These are phyloP conservation scores for Rousettus leschenaultii DNA, from an alignment of 2,113 vertebrate genomes.

Conservation along the genomic window DNA sequence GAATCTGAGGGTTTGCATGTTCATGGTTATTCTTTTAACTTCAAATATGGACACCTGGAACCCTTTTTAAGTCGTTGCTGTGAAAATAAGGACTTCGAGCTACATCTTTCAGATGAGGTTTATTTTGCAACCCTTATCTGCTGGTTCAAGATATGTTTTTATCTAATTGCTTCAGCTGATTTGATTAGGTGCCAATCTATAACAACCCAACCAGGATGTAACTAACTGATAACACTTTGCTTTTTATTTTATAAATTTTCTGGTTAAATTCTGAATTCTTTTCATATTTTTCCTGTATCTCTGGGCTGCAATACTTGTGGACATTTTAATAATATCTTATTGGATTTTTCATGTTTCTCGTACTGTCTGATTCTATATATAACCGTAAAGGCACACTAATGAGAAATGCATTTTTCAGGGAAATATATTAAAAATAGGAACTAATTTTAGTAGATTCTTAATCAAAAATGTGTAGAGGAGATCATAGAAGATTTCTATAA, in stretches of 20 bases:
- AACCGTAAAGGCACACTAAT: background rate
- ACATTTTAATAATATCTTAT: conserved; percentile 17
- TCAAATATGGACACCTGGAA: background rate
- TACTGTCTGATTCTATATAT: background rate
- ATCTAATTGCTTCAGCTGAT: background rate
- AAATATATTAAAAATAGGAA: background rate
- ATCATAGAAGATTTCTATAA: background rate
- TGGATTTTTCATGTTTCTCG: background rate
- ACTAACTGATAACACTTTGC: background rate
- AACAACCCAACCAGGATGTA: background rate
- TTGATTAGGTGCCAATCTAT: background rate
- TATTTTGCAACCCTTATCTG: background rate
- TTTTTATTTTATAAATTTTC: conserved; percentile 20
- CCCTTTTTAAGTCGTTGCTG: background rate
- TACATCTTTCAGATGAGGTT: background rate
- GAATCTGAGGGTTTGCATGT: background rate
- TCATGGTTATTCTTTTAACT: background rate
- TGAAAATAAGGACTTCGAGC: background rate
- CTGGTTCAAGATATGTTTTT: background rate
- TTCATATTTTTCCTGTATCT: background rate
- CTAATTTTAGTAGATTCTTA: conserved; percentile 10
- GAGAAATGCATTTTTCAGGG: background rate
- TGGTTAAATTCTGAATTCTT: background rate
- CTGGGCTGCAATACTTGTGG: background rate
- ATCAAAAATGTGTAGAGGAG: background rate